Evolutionary conservation across 1,140 invertebrate genomes (phyloP).

Genomic region (Reticulitermes speratus): DNA sequence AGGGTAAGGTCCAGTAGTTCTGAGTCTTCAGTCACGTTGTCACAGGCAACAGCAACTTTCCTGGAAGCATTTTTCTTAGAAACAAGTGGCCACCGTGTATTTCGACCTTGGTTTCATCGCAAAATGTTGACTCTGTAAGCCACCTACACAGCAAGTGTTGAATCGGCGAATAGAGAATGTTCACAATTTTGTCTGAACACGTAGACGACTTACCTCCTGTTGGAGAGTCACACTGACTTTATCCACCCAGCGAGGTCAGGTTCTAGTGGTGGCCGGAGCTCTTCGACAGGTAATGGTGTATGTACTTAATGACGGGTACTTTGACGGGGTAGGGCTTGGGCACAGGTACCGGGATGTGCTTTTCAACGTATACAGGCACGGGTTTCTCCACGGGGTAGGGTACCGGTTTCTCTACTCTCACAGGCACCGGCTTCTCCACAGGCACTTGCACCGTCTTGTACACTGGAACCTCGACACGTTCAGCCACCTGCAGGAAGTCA

Average conservation of each 20-base stretch:
- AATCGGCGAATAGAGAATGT: too few relatives aligned
- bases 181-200: too few relatives aligned
- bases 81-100: too few relatives aligned
- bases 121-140: too few relatives aligned
- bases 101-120: too few relatives aligned
- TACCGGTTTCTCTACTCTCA: conserved; percentile 28
- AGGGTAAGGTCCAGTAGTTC: too few relatives aligned
- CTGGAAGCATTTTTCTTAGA: too few relatives aligned
- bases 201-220: background rate
- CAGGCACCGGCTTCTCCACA: conserved; percentile 28
- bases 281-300: conserved; percentile 25
- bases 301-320: conserved; percentile 29
- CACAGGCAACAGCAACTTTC: too few relatives aligned
- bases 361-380: conserved; percentile 26
- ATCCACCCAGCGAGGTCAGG: background rate
- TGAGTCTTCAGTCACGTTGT: too few relatives aligned
- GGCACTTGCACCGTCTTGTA: conserved; percentile 30
- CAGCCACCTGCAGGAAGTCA: background rate
- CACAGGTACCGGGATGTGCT: conserved; percentile 30
- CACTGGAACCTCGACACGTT: conserved; percentile 28
- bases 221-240: background rate
- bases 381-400: conserved; percentile 33
- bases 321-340: conserved; percentile 32
- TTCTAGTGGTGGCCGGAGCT: conserved; percentile 8
- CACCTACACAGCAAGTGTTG: too few relatives aligned